phyloP scores from a whole-genome alignment of 2,888 invertebrate species.

The Mimas tiliae region DNA sequence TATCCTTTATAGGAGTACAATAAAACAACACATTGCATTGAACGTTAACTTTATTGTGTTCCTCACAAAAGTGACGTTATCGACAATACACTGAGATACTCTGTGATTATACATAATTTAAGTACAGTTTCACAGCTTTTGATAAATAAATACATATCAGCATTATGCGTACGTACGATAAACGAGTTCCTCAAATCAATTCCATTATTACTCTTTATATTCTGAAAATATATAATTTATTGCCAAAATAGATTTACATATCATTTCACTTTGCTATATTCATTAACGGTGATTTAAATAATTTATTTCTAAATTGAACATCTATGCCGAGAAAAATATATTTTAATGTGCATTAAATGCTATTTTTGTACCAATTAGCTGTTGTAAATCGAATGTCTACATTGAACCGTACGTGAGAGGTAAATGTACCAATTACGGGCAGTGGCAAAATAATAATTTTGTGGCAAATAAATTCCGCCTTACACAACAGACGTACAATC shows the following conservation, averaged over 20 bases:
- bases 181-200: slow-evolving; percentile 59
- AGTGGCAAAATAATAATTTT: slow-evolving; percentile 20
- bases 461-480: slow-evolving; percentile 24
- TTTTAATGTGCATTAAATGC: slow-evolving; percentile 29
- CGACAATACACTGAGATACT: slow-evolving; percentile 78
- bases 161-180: slow-evolving; percentile 46
- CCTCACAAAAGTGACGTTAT: slow-evolving; percentile 80
- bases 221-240: slow-evolving; percentile 58
- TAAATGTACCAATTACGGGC: slow-evolving; percentile 18
- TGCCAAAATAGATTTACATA: slow-evolving; percentile 63
- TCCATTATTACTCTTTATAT: slow-evolving; percentile 53
- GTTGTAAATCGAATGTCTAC: slow-evolving; percentile 37
- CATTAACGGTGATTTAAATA: slow-evolving; percentile 38
- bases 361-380: slow-evolving; percentile 46
- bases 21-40: slow-evolving; percentile 38
- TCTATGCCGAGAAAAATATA: slow-evolving; percentile 40
- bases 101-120: slow-evolving; percentile 68
- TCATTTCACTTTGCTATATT: slow-evolving; percentile 25
- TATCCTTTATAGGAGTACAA: slow-evolving; percentile 14
- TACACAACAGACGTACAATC: not conserved
- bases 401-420: slow-evolving; percentile 24
- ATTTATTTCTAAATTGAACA: slow-evolving; percentile 34
- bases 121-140: slow-evolving; percentile 82
- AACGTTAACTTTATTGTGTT: slow-evolving; percentile 72
- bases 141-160: slow-evolving; percentile 70